Percentiles rank a stretch among this genome's conserved stretches.
These are phyloP conservation scores for Ectobius pallidus DNA, from an alignment of 2,888 invertebrate species.

Conservation along the genomic window DNA sequence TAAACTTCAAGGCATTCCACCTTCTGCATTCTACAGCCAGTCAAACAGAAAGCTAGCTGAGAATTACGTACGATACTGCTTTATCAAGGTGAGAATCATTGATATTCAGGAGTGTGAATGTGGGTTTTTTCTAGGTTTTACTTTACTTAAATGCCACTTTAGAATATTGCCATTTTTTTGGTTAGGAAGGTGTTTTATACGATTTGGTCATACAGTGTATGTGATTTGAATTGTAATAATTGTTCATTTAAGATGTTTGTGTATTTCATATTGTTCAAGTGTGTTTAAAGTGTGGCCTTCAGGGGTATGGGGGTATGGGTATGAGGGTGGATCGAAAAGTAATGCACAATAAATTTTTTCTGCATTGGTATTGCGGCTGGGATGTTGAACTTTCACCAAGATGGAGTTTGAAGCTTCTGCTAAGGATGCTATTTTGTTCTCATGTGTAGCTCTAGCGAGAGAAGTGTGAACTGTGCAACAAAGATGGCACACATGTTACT, in stretches of 20 bases:
- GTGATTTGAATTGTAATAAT: not conserved
- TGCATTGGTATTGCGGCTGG: too few species aligned
- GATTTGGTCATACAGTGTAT: too few species aligned
- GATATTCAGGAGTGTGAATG: not conserved
- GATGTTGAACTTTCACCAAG: too few species aligned
- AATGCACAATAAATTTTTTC: too few species aligned
- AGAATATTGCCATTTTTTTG: not conserved
- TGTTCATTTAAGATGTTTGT: not conserved
- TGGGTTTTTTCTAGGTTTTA: not conserved
- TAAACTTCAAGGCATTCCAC: conserved; percentile 92
- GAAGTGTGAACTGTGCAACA: too few species aligned
- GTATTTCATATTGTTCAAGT: too few species aligned
- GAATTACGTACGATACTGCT: conserved; percentile 90
- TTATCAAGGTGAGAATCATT: conserved; percentile 75
- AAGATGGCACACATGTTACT: too few species aligned
- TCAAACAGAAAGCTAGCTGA: conserved; percentile 81
- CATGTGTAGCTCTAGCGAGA: too few species aligned
- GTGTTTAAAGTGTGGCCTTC: not conserved
- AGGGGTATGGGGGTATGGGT: too few species aligned
- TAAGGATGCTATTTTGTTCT: too few species aligned
- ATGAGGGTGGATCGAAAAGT: too few species aligned
- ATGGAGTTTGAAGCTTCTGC: too few species aligned
- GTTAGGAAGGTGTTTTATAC: not conserved
- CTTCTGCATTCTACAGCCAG: conserved; percentile 88
- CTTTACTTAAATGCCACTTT: not conserved